Evolutionary conservation across 1,140 invertebrate species (phyloP), one percentile per base, ranked within the genome.

Genomic region (Ectropis grisescens): DNA sequence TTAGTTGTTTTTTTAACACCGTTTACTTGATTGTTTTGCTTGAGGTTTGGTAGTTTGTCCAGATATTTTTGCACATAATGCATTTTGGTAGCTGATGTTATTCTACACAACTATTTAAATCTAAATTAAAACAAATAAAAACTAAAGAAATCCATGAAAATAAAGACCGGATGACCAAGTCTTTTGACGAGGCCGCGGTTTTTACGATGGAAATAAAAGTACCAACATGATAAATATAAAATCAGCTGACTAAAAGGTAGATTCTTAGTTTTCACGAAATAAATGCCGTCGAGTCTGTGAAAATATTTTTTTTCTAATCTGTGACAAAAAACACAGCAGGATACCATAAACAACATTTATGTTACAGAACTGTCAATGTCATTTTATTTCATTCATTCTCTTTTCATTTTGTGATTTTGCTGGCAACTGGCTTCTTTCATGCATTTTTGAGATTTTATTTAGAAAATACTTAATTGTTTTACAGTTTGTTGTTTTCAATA

Each of bases 1-100:
- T 87, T n/a, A n/a, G n/a, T 85, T 57, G 78, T 53, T 57, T 71
- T 76, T 36, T 41, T 51, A 37, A 55, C 44, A 48, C 56, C 58
- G 36, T 41, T 50, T 29, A 58, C 37, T 49, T 62, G 6, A 26
- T 4, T 55, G 28, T 55, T 75, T 33, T 45, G 41, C 62, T 67
- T 66, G n/a, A 53, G 31, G 14, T 52, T 48, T 29, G 67, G 59
- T 29, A 78, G 31, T 49, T 81, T 78, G 47, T 81, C 76, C 30
- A 81, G 47, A 59, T 74, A 81, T 41, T 78, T 76, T 26, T 78
- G 72, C 22, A 78, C 37, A 59, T 69, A 70, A 67, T 80, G 65
- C 75, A 80, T 78, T 48, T 44, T 58, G 13, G 27, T 43, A 11
- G 9, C 9, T 13, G 6, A 14, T 5, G 12, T 11, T 35, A 12